A percentile compares a stretch with the other conserved stretches of the same genome.
phyloP scores from a whole-genome alignment of 2,797 vertebrate genomes.

The Potorous gilbertii region DNA sequence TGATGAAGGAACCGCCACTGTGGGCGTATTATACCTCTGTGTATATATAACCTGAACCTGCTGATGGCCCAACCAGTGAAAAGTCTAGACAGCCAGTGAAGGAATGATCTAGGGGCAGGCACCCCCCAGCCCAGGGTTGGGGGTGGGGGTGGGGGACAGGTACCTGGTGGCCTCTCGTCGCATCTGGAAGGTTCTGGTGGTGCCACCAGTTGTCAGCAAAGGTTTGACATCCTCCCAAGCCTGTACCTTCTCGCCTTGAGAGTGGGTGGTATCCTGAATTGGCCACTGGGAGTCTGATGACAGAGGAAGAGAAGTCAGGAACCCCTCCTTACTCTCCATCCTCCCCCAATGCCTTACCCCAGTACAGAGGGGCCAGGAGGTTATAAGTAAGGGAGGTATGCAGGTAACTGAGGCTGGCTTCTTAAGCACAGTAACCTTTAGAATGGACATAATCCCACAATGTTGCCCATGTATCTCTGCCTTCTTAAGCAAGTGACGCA shows the following conservation, averaged over 20 bases:
- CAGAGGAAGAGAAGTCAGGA: conserved; percentile 9
- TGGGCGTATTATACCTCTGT: neutral
- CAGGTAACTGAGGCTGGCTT: neutral
- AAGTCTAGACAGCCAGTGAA: neutral
- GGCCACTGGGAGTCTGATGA: conserved; percentile 44
- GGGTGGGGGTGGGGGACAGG: too few relatives aligned
- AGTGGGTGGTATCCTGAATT: conserved; percentile 43
- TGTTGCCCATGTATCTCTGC: neutral
- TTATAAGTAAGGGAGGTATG: neutral
- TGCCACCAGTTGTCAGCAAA: neutral
- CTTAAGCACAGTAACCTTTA: neutral
- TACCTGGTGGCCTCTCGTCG: conserved; percentile 80
- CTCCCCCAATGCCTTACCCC: too few relatives aligned
- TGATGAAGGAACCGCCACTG: neutral
- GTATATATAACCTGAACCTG: neutral
- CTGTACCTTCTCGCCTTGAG: conserved; percentile 30
- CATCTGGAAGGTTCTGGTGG: conserved; percentile 75
- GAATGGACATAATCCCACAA: neutral
- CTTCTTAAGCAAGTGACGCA: neutral
- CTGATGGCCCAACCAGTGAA: neutral
- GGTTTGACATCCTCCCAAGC: conserved; percentile 10
- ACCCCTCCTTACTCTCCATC: neutral
- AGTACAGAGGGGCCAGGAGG: neutral
- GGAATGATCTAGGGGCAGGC: neutral
- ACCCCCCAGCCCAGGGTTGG: neutral